Conservation (phyloP, 2,113 vertebrate species). For the Rhadina sibilatrix region DNA sequence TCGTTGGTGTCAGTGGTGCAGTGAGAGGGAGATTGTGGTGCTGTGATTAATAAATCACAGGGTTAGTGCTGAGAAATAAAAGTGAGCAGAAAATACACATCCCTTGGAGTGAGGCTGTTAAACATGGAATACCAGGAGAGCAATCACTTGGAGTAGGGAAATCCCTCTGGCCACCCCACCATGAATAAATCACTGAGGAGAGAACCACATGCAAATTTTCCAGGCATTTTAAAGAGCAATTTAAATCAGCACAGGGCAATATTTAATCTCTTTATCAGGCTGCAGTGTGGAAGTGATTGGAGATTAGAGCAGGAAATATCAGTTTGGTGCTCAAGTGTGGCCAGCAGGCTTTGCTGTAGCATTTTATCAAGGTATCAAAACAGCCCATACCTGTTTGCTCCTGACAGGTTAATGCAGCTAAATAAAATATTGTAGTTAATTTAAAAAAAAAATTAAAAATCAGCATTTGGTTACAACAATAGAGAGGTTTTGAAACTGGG, state of each 20-base stretch:
- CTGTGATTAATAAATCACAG: not conserved
- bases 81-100: not conserved
- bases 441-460: not conserved
- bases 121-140: not conserved
- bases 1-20: not conserved
- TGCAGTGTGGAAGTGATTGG: not conserved
- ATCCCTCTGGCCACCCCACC: not conserved
- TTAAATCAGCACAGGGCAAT: not conserved
- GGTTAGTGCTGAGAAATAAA: not conserved
- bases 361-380: not conserved
- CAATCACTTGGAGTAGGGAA: not conserved
- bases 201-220: not conserved
- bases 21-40: not conserved
- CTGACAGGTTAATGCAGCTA: not conserved
- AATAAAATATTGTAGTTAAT: not conserved
- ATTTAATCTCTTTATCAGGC: constrained; percentile 24
- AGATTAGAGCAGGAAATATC: not conserved
- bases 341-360: not conserved
- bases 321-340: not conserved
- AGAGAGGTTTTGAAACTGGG: not conserved
- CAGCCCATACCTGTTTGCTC: not conserved
- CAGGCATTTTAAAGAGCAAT: not conserved
- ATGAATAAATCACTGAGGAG: not conserved
- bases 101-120: not conserved
- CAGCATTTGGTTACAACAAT: not conserved